Conservation (phyloP, 1,140 invertebrate genomes). For the Drosophila mauritiana region DNA sequence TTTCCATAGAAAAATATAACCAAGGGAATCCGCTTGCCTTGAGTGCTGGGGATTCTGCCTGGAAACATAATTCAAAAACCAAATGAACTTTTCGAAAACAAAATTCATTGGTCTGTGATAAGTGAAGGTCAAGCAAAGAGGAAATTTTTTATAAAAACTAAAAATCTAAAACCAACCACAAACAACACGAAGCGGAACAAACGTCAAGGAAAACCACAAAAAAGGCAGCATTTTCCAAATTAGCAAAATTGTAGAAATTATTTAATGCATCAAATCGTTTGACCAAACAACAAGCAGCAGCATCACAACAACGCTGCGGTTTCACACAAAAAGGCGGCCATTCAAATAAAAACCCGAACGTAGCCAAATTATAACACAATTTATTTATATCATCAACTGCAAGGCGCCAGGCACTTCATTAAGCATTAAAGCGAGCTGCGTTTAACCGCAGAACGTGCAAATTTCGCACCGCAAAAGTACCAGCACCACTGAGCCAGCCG, state of each 20-base stretch:
- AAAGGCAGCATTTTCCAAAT: conserved; percentile 68
- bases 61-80: conserved; percentile 44
- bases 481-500: conserved; percentile 34
- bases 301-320: conserved; percentile 47
- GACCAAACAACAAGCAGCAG: conserved; percentile 46
- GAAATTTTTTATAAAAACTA: conserved; percentile 42
- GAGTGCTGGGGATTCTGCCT: conserved; percentile 22
- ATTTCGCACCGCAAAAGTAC: conserved; percentile 43
- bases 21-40: conserved; percentile 13
- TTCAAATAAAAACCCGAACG: conserved; percentile 58
- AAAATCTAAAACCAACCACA: conserved; percentile 51
- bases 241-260: conserved; percentile 78
- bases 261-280: conserved; percentile 77
- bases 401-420: conserved; percentile 73
- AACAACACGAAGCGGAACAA: conserved; percentile 48
- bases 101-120: conserved; percentile 84
- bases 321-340: conserved; percentile 52
- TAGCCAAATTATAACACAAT: conserved; percentile 76
- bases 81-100: conserved; percentile 61
- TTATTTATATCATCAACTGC: conserved; percentile 72
- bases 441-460: conserved; percentile 71
- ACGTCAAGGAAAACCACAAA: conserved; percentile 63
- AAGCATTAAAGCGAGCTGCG: conserved; percentile 78
- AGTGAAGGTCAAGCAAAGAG: conserved; percentile 72
- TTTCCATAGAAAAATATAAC: conserved; percentile 3